Percentiles rank a stretch among this genome's conserved stretches.
Conservation (phyloP, 2,797 vertebrate species). For the Microctenopoma lineatum region DNA sequence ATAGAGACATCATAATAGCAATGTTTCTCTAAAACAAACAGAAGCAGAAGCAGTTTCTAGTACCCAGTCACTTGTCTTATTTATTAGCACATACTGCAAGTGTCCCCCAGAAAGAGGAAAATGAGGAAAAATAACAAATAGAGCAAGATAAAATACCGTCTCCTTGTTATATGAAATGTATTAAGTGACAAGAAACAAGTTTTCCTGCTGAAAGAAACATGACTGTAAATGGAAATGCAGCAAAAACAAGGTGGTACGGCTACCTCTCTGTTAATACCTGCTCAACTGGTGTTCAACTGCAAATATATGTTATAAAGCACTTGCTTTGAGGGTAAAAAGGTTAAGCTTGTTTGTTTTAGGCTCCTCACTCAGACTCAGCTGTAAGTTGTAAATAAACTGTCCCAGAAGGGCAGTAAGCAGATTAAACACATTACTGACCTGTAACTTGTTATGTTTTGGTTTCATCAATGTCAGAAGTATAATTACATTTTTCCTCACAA, state of each 20-base stretch:
- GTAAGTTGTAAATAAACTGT: too few relatives aligned
- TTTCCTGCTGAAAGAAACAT: constrained; percentile 5
- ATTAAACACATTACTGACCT: too few relatives aligned
- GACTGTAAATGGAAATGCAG: background rate
- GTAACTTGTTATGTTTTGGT: too few relatives aligned
- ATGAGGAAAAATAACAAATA: constrained; percentile 45
- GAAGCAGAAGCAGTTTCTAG: constrained; percentile 11
- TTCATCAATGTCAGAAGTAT: too few relatives aligned
- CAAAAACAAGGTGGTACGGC: background rate
- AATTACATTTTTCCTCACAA: too few relatives aligned
- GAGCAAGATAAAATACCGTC: constrained; percentile 15
- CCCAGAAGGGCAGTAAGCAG: too few relatives aligned
- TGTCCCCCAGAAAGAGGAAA: constrained; percentile 29
- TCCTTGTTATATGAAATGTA: constrained; percentile 7
- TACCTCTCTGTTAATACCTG: background rate
- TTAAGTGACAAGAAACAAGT: background rate
- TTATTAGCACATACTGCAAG: constrained; percentile 44
- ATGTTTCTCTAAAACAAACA: constrained; percentile 42
- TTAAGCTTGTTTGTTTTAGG: too few relatives aligned
- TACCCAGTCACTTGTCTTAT: constrained; percentile 18
- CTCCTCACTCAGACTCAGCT: too few relatives aligned
- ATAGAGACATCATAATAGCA: constrained; percentile 41
- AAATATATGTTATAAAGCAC: too few relatives aligned
- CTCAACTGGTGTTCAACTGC: background rate
- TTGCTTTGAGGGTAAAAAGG: too few relatives aligned